A percentile compares a stretch with the other conserved stretches of the same genome.
phyloP scores from a whole-genome alignment of 2,113 vertebrate species.

The Crypturellus undulatus region DNA sequence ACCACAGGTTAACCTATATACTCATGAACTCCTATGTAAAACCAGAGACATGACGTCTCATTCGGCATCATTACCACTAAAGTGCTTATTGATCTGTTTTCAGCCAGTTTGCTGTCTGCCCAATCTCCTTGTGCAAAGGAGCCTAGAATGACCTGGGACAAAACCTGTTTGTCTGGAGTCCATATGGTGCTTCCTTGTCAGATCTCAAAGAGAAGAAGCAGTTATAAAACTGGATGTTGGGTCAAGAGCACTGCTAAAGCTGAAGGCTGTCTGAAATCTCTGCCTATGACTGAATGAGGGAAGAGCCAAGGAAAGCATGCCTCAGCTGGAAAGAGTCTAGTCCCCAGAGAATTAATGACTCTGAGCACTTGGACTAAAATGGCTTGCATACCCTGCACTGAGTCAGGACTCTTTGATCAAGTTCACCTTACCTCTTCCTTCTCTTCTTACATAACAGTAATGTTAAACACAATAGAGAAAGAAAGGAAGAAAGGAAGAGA shows the following conservation, averaged over 20 bases:
- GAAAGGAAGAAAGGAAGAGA: not conserved
- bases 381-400: not conserved
- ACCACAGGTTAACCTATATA: not conserved
- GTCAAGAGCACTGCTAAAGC: not conserved
- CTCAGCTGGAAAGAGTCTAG: not conserved
- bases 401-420: not conserved
- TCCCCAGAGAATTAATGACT: conserved; percentile 1
- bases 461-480: not conserved
- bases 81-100: not conserved
- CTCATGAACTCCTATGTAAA: not conserved
- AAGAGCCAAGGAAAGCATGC: not conserved
- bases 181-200: not conserved
- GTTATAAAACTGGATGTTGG: not conserved
- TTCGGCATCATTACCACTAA: not conserved
- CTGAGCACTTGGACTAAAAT: not conserved
- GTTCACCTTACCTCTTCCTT: not conserved
- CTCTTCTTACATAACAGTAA: not conserved
- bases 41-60: not conserved
- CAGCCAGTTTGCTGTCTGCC: not conserved
- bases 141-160: not conserved
- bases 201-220: not conserved
- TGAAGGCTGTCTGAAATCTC: not conserved
- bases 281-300: not conserved
- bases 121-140: not conserved
- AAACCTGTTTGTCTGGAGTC: not conserved